These are phyloP conservation scores for Channa maculata DNA, from an alignment of 2,113 vertebrate species.

Conservation along the genomic window DNA sequence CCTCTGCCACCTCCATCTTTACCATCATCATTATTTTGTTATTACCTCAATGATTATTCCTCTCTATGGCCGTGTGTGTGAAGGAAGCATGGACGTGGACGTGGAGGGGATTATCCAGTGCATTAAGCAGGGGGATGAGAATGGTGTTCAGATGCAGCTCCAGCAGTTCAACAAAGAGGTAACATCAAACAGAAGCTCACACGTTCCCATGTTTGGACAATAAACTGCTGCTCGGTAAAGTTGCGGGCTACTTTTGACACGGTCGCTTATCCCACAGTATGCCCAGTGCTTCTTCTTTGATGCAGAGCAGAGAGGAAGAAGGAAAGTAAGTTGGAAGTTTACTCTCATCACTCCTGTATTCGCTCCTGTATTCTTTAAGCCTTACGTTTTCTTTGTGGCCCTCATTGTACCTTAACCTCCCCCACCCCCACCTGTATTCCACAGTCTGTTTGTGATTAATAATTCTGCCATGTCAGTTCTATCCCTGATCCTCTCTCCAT, in stretches of 20 bases:
- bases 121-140: constrained; percentile 80
- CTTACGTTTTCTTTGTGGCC: not conserved
- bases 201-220: not conserved
- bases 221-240: not conserved
- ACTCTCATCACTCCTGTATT: not conserved
- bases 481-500: constrained; percentile 72
- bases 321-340: constrained; percentile 72
- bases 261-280: constrained; percentile 68
- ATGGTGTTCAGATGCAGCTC: constrained; percentile 73
- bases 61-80: not conserved
- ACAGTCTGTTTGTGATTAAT: constrained; percentile 68
- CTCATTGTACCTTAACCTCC: not conserved
- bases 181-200: not conserved
- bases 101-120: constrained; percentile 81
- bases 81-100: constrained; percentile 75
- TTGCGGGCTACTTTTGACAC: not conserved
- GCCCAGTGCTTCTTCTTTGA: constrained; percentile 86
- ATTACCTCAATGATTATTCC: constrained; percentile 34
- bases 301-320: constrained; percentile 75
- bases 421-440: constrained; percentile 3
- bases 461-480: constrained; percentile 76
- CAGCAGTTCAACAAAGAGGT: constrained; percentile 84
- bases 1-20: not conserved
- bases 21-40: constrained; percentile 42
- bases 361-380: constrained; percentile 9